Conservation (phyloP, 2,888 invertebrate genomes). For the Amitus sp. region DNA sequence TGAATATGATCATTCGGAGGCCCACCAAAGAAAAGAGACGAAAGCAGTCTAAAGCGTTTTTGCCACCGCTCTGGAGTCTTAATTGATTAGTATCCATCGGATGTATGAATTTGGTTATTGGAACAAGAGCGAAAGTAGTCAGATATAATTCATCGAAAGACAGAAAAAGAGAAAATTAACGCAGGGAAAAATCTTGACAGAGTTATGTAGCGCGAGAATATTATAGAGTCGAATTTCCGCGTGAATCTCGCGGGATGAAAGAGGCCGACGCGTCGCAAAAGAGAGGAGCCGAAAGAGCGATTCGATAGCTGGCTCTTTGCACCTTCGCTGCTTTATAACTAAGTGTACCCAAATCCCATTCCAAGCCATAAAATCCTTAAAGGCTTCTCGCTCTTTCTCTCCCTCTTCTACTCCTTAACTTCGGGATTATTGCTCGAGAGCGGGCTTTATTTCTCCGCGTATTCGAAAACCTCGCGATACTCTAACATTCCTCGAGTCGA, state of each 20-base stretch:
- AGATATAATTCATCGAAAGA: too few relatives aligned
- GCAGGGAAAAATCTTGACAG: too few relatives aligned
- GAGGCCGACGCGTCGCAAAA: constrained; percentile 41
- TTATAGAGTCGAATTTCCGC: constrained; percentile 33
- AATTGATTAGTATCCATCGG: too few relatives aligned
- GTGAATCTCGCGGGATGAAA: constrained; percentile 48
- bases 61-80: too few relatives aligned
- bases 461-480: constrained; percentile 1
- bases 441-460: constrained; percentile 16
- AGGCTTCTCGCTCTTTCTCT: constrained; percentile 18
- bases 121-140: too few relatives aligned
- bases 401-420: neutral
- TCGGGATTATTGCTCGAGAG: neutral
- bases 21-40: too few relatives aligned
- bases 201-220: constrained; percentile 6
- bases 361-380: constrained; percentile 53
- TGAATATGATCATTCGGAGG: too few relatives aligned
- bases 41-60: too few relatives aligned
- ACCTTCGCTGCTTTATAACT: constrained; percentile 60
- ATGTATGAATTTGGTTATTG: too few relatives aligned
- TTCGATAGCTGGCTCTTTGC: constrained; percentile 57
- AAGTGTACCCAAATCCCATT: constrained; percentile 62
- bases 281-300: constrained; percentile 50
- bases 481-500: constrained; percentile 14
- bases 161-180: too few relatives aligned